Evolutionary conservation across 2,113 vertebrate species (phyloP), one percentile per base, ranked within the genome.

Genomic region (Boleophthalmus pectinirostris): DNA sequence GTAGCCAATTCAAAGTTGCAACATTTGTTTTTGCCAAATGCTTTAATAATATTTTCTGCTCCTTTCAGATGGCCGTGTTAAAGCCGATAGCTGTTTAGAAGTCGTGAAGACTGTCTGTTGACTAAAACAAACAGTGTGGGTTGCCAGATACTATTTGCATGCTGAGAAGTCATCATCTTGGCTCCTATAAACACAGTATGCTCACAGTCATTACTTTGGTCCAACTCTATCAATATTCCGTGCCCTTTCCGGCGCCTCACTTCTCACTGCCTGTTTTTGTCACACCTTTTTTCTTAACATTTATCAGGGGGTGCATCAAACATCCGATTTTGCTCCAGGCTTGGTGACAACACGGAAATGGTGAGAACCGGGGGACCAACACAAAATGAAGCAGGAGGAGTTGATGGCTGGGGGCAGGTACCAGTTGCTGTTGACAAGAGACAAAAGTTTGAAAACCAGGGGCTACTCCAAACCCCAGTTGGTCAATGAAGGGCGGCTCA

Each of bases 381-480:
- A 82, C 71, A 82, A 29, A 82, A 76, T 76, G 76, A 63, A 69
- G 77, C 29, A 73, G 46, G 64, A 45, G 18, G 1, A 14, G 38
- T 24, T 10, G 43, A 46, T 70, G 69, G 77, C 79, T 20, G 76
- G 49, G 33, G 72, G 64, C 66, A 78, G 65, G 84, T 94, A 95
- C 94, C 93, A 93, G 91, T 93, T 95, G 94, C 83, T 95, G 93
- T 86, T 95, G 94, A 89, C 93, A 94, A 87, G 93, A 95, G 85
- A 93, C 97, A 23, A 99, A 99, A 56, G 97, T 99, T 94, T 99
- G 94, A 93, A 95, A 95, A 83, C 94, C 93, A 79, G 93, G 94
- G 71, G 94, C 92, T 85, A 94, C 93, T 88, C 94, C 94, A 82
- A 95, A 95, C 82, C 94, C 93, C 88, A 95, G 94, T 76, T 95